These are phyloP conservation scores for Aspidoscelis tigris DNA, from an alignment of 2,113 vertebrate genomes.

Conservation along the genomic window DNA sequence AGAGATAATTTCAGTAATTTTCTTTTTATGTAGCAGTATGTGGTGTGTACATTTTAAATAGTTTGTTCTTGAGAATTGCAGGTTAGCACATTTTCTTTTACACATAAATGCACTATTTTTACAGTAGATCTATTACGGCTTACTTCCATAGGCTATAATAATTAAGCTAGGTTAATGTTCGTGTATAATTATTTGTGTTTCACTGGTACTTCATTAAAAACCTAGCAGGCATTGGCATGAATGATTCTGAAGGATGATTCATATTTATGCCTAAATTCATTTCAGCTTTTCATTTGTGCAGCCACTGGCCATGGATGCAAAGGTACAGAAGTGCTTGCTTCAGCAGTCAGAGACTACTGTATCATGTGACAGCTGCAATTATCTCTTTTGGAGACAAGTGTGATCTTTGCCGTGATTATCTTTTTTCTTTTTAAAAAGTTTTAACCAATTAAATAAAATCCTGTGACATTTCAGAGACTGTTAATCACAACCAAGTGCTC, in stretches of 20 bases:
- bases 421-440: constrained; percentile 65
- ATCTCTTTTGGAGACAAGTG: constrained; percentile 77
- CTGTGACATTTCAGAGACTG: constrained; percentile 82
- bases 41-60: constrained; percentile 47
- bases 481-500: constrained; percentile 83
- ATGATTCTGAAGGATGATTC: constrained; percentile 61
- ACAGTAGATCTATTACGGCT: constrained; percentile 31
- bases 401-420: constrained; percentile 77
- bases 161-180: constrained; percentile 67
- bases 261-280: constrained; percentile 57
- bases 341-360: constrained; percentile 67
- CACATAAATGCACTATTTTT: neutral
- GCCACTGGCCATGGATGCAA: constrained; percentile 25
- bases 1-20: constrained; percentile 54
- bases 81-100: neutral
- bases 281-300: constrained; percentile 49
- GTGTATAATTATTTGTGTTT: constrained; percentile 60
- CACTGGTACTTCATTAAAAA: constrained; percentile 56
- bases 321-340: constrained; percentile 56
- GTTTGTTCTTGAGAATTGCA: constrained; percentile 5
- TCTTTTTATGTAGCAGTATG: constrained; percentile 38
- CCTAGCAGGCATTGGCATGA: constrained; percentile 52
- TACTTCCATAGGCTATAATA: constrained; percentile 53
- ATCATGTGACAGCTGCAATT: constrained; percentile 78
- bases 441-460: constrained; percentile 83